These are phyloP conservation scores for Drosophila falleni DNA, from an alignment of 2,888 invertebrate genomes.

Conservation along the genomic window DNA sequence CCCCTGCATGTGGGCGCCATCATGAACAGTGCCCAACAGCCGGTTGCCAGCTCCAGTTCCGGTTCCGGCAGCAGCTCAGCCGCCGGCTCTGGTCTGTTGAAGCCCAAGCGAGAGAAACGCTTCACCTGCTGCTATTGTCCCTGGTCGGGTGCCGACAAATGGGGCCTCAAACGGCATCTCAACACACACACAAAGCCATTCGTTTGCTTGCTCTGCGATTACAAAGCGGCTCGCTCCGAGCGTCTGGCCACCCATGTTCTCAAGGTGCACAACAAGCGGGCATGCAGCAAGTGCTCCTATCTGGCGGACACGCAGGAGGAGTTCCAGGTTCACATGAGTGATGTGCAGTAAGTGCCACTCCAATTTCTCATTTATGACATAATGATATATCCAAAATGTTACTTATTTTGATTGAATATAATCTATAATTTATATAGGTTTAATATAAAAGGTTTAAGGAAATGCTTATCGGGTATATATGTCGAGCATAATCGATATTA, in stretches of 20 bases:
- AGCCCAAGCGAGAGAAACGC: constrained; percentile 89
- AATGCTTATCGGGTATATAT: not conserved
- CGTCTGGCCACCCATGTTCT: constrained; percentile 95
- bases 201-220: constrained; percentile 95
- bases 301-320: constrained; percentile 93
- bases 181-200: constrained; percentile 97
- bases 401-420: not conserved
- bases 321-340: constrained; percentile 91
- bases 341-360: constrained; percentile 89
- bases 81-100: constrained; percentile 70
- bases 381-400: too few species aligned
- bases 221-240: constrained; percentile 96
- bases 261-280: constrained; percentile 96
- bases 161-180: constrained; percentile 96
- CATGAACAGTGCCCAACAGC: constrained; percentile 63
- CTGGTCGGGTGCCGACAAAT: constrained; percentile 97
- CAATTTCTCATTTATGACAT: not conserved
- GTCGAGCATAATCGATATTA: too few species aligned
- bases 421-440: too few species aligned
- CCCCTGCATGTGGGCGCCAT: constrained; percentile 64
- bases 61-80: constrained; percentile 66
- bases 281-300: constrained; percentile 95
- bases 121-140: constrained; percentile 96
- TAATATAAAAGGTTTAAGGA: too few species aligned
- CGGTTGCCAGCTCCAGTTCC: constrained; percentile 73